phyloP scores from a whole-genome alignment of 2,888 invertebrate species.

The Dolichopus griseipennis region DNA sequence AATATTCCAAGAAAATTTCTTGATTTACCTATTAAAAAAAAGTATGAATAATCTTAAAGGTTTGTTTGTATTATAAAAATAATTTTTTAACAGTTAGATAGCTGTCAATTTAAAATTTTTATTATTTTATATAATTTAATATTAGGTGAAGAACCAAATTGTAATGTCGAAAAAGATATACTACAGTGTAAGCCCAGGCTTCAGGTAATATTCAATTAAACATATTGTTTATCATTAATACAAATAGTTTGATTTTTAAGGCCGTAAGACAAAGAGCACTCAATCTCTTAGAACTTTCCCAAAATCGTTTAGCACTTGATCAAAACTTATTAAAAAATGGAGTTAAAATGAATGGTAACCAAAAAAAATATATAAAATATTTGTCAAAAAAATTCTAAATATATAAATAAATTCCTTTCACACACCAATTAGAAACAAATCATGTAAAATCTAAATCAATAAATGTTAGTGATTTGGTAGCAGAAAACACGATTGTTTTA shows the following conservation, averaged over 20 bases:
- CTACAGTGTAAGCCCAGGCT: neutral
- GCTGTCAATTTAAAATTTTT: neutral
- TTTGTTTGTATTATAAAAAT: neutral
- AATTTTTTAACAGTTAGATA: neutral
- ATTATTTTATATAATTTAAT: neutral
- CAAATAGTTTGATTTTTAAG: conserved; percentile 12
- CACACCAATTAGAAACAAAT: no score
- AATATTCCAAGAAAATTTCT: neutral
- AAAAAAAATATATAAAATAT: no score
- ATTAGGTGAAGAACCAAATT: neutral
- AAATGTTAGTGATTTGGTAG: conserved; percentile 37
- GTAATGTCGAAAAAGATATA: neutral
- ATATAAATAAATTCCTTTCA: no score
- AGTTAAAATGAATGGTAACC: no score
- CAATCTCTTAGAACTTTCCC: neutral
- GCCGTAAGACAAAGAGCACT: neutral
- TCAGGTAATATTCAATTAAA: conserved; percentile 12
- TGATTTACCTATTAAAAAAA: neutral
- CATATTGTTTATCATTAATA: neutral
- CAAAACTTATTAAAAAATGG: no score
- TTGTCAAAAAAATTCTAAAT: no score
- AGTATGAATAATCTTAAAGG: neutral
- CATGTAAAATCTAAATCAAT: conserved; percentile 22
- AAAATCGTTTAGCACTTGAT: no score
- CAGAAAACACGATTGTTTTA: conserved; percentile 38